Evolutionary conservation across 2,113 vertebrate genomes (phyloP).

Genomic region (Bos javanicus): DNA sequence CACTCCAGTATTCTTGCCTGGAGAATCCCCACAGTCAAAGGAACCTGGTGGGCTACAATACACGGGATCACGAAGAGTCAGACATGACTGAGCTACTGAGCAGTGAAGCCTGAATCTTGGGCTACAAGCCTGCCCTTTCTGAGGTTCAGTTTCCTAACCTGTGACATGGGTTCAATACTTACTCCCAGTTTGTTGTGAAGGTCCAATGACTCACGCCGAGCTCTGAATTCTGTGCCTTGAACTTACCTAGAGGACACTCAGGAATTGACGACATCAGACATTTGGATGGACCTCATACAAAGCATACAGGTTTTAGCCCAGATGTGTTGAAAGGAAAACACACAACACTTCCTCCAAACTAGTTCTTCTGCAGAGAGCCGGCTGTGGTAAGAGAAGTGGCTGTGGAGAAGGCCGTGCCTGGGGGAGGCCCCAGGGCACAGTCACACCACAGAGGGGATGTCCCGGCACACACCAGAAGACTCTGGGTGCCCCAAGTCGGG

Average conservation of each 20-base stretch:
- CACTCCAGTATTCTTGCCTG: background rate
- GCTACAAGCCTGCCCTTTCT: background rate
- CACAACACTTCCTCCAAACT: background rate
- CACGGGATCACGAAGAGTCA: accelerated
- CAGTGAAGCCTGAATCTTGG: background rate
- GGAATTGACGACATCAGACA: too few relatives aligned
- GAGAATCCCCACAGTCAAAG: background rate
- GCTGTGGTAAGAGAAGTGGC: background rate
- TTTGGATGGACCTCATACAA: too few relatives aligned
- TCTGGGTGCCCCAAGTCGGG: accelerated
- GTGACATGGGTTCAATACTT: background rate
- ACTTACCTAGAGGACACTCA: background rate
- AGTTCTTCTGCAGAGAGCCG: background rate
- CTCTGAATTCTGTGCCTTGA: background rate
- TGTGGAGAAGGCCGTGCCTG: background rate
- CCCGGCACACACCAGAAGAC: background rate
- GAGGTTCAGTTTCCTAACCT: background rate
- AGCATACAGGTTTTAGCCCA: background rate
- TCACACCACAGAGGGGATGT: accelerated
- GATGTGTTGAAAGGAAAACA: background rate
- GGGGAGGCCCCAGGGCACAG: accelerated
- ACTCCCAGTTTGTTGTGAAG: background rate
- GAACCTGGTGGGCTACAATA: background rate
- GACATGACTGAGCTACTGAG: background rate
- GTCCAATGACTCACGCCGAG: too few relatives aligned